Conservation (phyloP, 2,888 invertebrate genomes). For the Orchesellides sinensis region DNA sequence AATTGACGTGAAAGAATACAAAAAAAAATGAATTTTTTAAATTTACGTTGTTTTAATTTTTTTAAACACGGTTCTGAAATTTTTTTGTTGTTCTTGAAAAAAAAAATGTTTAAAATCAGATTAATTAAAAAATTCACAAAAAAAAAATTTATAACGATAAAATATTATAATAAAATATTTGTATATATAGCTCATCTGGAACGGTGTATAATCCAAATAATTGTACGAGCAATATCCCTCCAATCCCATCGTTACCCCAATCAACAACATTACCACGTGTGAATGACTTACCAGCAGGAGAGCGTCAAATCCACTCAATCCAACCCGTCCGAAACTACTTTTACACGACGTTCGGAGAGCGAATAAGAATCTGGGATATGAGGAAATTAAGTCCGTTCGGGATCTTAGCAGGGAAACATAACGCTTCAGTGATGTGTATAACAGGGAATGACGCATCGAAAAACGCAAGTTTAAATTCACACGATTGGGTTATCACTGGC, state of each 20-base stretch:
- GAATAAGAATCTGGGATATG: constrained; percentile 90
- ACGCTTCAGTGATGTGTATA: constrained; percentile 90
- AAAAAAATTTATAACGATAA: too few relatives aligned
- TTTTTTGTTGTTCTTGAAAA: too few relatives aligned
- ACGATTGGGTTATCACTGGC: constrained; percentile 86
- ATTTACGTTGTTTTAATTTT: too few relatives aligned
- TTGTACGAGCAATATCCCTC: too few relatives aligned
- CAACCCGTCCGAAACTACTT: constrained; percentile 80
- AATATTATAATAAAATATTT: too few relatives aligned
- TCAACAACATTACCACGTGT: constrained; percentile 42
- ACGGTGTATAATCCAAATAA: too few relatives aligned
- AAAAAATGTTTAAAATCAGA: too few relatives aligned
- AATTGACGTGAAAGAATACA: too few relatives aligned
- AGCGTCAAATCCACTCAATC: constrained; percentile 84
- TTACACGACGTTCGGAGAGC: constrained; percentile 88
- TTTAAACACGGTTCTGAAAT: too few relatives aligned
- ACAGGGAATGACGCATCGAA: constrained; percentile 82
- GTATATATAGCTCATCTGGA: constrained; percentile 49
- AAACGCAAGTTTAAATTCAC: constrained; percentile 78
- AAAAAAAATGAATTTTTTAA: too few relatives aligned
- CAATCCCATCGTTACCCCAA: constrained; percentile 33
- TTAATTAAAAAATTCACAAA: too few relatives aligned
- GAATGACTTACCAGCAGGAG: constrained; percentile 79
- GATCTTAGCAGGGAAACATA: constrained; percentile 78
- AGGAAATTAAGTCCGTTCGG: constrained; percentile 78